A percentile compares a stretch with the other conserved stretches of the same genome.
Evolutionary conservation across 37 sponge, comb jelly and placozoan species (phyloP).

Genomic region (Ianthella basta): DNA sequence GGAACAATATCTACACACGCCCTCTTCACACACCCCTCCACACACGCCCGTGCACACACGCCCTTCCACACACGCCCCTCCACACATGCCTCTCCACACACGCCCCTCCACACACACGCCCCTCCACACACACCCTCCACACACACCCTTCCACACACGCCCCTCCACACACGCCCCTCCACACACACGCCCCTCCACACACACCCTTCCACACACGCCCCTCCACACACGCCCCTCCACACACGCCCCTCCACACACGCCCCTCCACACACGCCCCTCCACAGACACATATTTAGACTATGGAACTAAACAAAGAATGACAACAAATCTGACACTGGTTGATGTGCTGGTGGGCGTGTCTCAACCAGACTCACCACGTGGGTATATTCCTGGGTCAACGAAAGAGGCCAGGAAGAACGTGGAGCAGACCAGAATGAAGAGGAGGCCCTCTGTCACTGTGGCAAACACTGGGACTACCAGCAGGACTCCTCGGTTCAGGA

Average conservation of each 20-base stretch:
- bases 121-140: not conserved
- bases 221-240: too few relatives aligned
- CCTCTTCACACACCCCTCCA: not conserved
- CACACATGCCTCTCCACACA: too few relatives aligned
- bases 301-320: too few relatives aligned
- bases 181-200: not conserved
- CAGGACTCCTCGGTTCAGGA: not conserved
- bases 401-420: constrained; percentile 91
- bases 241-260: not conserved
- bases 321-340: not conserved
- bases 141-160: too few relatives aligned
- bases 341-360: too few relatives aligned
- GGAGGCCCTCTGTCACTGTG: constrained; percentile 57
- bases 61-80: too few relatives aligned
- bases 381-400: constrained; percentile 94
- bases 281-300: not conserved
- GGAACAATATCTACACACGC: not conserved
- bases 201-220: too few relatives aligned
- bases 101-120: too few relatives aligned
- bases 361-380: constrained; percentile 72
- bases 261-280: not conserved
- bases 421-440: constrained; percentile 75
- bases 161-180: too few relatives aligned
- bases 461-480: constrained; percentile 60
- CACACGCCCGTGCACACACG: too few relatives aligned